These are phyloP conservation scores for Drosophila baimaii DNA, from an alignment of 1,140 invertebrate species.

Conservation along the genomic window DNA sequence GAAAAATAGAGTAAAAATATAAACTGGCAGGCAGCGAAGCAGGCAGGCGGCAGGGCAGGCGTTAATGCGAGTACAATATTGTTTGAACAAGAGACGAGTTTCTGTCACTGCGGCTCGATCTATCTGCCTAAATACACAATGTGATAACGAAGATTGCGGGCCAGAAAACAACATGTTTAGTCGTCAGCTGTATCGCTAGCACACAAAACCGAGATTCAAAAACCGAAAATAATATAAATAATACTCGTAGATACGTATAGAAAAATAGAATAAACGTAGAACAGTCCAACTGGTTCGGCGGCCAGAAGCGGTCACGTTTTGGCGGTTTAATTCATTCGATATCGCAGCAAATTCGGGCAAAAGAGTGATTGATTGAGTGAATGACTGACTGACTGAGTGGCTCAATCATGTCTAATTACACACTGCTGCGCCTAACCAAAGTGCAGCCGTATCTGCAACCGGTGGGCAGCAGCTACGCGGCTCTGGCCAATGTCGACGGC, in stretches of 20 bases:
- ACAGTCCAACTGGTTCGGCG: constrained; percentile 19
- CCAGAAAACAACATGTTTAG: constrained; percentile 29
- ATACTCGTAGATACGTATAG: constrained; percentile 1
- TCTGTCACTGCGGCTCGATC: constrained; percentile 45
- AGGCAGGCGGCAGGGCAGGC: constrained; percentile 15
- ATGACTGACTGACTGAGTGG: constrained; percentile 29
- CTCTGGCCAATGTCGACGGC: constrained; percentile 53
- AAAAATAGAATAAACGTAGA: constrained; percentile 21
- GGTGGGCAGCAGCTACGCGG: constrained; percentile 55
- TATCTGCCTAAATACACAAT: constrained; percentile 75
- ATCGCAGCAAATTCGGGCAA: constrained; percentile 11
- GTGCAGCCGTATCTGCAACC: constrained; percentile 63
- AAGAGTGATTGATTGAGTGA: background rate
- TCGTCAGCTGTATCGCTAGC: constrained; percentile 35
- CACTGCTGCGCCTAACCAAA: constrained; percentile 58
- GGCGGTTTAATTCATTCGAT: constrained; percentile 11
- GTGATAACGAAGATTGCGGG: constrained; percentile 73
- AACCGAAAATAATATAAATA: constrained; percentile 27
- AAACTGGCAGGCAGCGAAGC: constrained; percentile 15
- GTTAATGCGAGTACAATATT: constrained; percentile 51
- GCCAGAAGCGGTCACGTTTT: constrained; percentile 48
- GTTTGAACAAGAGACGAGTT: constrained; percentile 55
- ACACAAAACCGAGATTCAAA: constrained; percentile 22
- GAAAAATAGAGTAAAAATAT: constrained; percentile 21
- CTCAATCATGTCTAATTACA: constrained; percentile 64